Evolutionary conservation across 2,797 vertebrate species (phyloP).

Genomic region (Sebastes diploproa): DNA sequence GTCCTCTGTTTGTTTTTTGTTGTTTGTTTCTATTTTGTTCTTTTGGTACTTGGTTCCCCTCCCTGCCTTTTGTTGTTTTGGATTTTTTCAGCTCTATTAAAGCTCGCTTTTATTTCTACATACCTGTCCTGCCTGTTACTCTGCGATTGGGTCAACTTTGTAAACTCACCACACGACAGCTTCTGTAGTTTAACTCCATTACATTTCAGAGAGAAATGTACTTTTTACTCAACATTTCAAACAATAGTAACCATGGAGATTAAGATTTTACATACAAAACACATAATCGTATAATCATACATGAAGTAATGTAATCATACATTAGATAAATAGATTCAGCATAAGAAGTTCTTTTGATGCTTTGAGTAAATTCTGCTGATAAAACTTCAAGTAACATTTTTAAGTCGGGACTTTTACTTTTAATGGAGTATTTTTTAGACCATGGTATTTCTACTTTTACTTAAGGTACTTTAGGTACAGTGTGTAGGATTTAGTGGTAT

Average conservation of each 20-base stretch:
- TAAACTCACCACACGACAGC: too few species aligned
- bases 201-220: not conserved
- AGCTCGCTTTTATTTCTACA: too few species aligned
- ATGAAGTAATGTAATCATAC: not conserved
- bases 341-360: not conserved
- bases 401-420: not conserved
- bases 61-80: too few species aligned
- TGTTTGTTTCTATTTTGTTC: too few species aligned
- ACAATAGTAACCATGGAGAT: not conserved
- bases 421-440: not conserved
- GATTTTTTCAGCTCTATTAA: too few species aligned
- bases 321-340: too few species aligned
- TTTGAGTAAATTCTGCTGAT: not conserved
- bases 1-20: too few species aligned
- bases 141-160: too few species aligned
- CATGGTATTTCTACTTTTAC: not conserved
- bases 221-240: not conserved
- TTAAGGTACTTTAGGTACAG: too few species aligned
- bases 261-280: not conserved
- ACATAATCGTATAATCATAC: not conserved
- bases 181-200: not conserved
- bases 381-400: not conserved
- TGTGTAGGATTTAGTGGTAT: too few species aligned
- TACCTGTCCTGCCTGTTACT: too few species aligned
- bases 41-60: too few species aligned